Base-by-base conservation (phyloP, 2,797 vertebrate species). In the Anabas testudineus region DNA sequence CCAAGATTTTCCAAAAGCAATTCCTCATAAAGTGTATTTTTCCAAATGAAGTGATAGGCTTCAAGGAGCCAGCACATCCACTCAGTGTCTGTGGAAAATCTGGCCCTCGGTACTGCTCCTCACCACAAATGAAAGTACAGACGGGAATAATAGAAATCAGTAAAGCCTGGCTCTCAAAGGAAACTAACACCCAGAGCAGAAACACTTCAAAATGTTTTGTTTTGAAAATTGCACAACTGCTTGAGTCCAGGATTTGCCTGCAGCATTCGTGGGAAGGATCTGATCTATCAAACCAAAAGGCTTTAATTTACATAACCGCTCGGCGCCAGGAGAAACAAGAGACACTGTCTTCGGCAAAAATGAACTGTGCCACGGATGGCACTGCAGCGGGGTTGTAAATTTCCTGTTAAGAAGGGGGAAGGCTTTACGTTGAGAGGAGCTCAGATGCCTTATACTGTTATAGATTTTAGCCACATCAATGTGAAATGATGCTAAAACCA, bases 301-400 rank as follows among this genome's bases (percentile, higher is more conserved):
- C 80, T 90, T 92, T 90, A 71, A 93, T 94, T 93, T 92, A 88
- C 86, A 88, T 88, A 89, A 87, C 81, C 81, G 10, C 90, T 80
- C 28, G 80, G 82, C 86, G 88, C 91, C 93, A 90, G 86, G 63
- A 84, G 80, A 93, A 92, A 93, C 85, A 83, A 81, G 86, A 90
- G 82, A 86, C 84, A 68, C 64, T 77, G 82, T 71, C 74, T 82
- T 85, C 26, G 58, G 78, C 72, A 58, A 83, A 77, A 72, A 77
- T 57, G 59, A 81, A 74, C 72, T 26, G 49, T 70, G 77, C 78
- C 74, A 67, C 22, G 51, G 79, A 81, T 77, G 86, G 76, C 80
- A 84, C 67, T 74, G 67, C 30, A 68, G 81, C 78, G 67, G 79
- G 53, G 79, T 58, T 65, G 70, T 21, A 52, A 45, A 78, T 80